Evolutionary conservation across 2,888 invertebrate species (phyloP).

Genomic region (Cheilosia variabilis): DNA sequence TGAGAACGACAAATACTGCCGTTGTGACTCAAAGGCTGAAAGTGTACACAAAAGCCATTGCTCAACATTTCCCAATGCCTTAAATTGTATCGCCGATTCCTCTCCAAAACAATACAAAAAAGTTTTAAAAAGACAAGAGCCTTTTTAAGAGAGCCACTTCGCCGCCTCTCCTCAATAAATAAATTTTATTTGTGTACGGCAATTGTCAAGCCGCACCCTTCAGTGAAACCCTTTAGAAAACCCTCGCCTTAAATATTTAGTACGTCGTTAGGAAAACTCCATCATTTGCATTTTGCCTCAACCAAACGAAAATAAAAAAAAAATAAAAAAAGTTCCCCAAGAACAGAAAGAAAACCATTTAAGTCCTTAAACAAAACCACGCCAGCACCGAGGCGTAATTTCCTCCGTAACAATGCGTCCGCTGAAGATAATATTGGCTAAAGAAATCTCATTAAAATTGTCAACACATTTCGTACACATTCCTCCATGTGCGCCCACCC

Average conservation of each 20-base stretch:
- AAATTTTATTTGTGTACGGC: slow-evolving; percentile 13
- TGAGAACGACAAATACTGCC: too few relatives aligned
- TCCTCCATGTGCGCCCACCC: neutral
- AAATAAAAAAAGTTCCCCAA: neutral
- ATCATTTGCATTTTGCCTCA: slow-evolving; percentile 11
- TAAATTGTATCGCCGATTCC: too few relatives aligned
- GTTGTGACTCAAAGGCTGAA: too few relatives aligned
- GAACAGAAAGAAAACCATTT: slow-evolving; percentile 31
- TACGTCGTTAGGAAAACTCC: slow-evolving; percentile 26
- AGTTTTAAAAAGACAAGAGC: too few relatives aligned
- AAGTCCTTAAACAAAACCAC: slow-evolving; percentile 38
- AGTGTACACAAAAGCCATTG: too few relatives aligned
- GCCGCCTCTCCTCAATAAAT: neutral
- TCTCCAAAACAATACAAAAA: too few relatives aligned
- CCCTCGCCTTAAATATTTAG: slow-evolving; percentile 22
- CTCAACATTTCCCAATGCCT: too few relatives aligned
- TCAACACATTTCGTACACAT: neutral
- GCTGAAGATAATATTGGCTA: slow-evolving; percentile 34
- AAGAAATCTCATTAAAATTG: slow-evolving; percentile 56
- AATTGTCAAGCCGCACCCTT: neutral
- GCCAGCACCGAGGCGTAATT: slow-evolving; percentile 26
- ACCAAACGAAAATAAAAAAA: neutral
- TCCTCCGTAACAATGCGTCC: neutral
- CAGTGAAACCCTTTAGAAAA: neutral
- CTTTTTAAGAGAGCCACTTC: too few relatives aligned